These are phyloP conservation scores for Rosalia funebris DNA, from an alignment of 2,888 invertebrate genomes.

Conservation along the genomic window DNA sequence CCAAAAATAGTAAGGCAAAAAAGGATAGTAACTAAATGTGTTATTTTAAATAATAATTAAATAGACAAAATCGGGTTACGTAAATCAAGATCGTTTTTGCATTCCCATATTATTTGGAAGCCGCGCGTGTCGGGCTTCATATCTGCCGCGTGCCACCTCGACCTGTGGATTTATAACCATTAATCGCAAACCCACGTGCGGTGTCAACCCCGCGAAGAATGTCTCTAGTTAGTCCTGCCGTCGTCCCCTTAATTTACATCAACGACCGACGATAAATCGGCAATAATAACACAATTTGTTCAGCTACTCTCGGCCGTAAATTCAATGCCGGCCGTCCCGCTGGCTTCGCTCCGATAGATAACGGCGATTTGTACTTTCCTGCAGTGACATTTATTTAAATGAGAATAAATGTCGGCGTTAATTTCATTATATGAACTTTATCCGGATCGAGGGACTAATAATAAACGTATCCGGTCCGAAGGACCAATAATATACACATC, in stretches of 20 bases:
- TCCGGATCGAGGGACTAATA: neutral
- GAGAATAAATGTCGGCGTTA: neutral
- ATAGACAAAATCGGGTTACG: no score
- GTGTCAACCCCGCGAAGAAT: no score
- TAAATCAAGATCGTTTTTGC: no score
- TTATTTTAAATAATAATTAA: no score
- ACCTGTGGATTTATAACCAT: no score
- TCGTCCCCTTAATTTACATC: slow-evolving; percentile 6
- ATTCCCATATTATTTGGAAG: no score
- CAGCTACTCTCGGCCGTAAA: slow-evolving; percentile 18
- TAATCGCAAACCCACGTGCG: no score
- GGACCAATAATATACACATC: neutral
- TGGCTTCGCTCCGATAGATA: slow-evolving; percentile 8
- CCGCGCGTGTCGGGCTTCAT: no score
- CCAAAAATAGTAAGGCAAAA: no score
- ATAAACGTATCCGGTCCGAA: neutral
- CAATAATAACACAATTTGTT: slow-evolving; percentile 37
- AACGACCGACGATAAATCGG: slow-evolving; percentile 30
- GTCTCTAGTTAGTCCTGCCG: no score
- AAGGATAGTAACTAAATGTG: no score
- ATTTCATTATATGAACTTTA: neutral
- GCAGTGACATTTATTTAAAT: neutral
- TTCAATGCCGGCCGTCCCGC: slow-evolving; percentile 26
- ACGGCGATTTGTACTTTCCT: neutral
- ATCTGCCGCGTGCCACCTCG: no score